These are phyloP conservation scores for Pammene aurita DNA, from an alignment of 2,888 invertebrate genomes.

Conservation along the genomic window DNA sequence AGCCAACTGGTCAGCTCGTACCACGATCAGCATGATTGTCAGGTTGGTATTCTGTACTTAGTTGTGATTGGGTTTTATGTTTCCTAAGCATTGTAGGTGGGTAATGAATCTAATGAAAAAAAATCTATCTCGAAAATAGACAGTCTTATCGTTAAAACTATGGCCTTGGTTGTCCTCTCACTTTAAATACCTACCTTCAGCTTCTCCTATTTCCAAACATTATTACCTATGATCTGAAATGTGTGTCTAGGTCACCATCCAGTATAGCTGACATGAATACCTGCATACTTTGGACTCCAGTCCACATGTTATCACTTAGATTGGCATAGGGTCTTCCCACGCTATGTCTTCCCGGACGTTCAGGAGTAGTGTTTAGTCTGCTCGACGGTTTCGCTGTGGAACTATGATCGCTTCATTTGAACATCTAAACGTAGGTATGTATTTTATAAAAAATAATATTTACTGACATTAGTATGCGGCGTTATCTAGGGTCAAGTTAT, in stretches of 20 bases:
- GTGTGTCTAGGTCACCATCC: not conserved
- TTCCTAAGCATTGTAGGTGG: too few species aligned
- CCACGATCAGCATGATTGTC: constrained; percentile 80
- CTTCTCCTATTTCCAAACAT: too few species aligned
- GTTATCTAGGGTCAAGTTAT: constrained; percentile 17
- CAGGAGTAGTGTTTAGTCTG: not conserved
- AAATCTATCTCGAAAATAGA: too few species aligned
- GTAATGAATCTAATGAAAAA: too few species aligned
- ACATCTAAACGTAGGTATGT: too few species aligned
- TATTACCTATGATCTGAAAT: too few species aligned
- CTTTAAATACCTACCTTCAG: too few species aligned
- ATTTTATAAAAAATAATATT: constrained; percentile 6
- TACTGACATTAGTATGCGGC: not conserved
- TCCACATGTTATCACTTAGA: not conserved
- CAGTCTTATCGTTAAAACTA: too few species aligned
- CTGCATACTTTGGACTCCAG: not conserved
- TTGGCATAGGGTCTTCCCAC: constrained; percentile 12
- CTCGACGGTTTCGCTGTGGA: not conserved
- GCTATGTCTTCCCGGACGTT: not conserved
- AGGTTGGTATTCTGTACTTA: constrained; percentile 56
- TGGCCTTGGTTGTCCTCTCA: too few species aligned
- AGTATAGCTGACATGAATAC: not conserved
- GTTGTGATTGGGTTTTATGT: too few species aligned
- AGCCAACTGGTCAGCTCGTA: constrained; percentile 85
- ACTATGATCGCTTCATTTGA: not conserved